Evolutionary conservation across 2,888 invertebrate genomes (phyloP).

Genomic region (Agrilus cyanescens): DNA sequence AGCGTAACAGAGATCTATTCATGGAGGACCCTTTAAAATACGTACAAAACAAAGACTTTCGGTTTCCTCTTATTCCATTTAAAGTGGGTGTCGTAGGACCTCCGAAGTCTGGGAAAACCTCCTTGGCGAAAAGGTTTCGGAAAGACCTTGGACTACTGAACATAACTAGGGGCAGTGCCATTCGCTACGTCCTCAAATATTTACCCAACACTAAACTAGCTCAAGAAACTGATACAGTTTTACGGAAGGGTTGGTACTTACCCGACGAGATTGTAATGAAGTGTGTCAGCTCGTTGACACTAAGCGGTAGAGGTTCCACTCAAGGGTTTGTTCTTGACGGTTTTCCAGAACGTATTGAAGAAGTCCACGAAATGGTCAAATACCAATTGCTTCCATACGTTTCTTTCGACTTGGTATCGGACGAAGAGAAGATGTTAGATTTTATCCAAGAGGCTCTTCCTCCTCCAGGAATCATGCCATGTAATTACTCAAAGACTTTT

Average conservation of each 20-base stretch:
- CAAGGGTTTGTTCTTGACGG: slow-evolving; percentile 54
- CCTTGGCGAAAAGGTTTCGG: slow-evolving; percentile 42
- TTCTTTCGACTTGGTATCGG: slow-evolving; percentile 41
- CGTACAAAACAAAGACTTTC: slow-evolving; percentile 33
- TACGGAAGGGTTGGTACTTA: slow-evolving; percentile 37
- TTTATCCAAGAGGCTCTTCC: slow-evolving; percentile 29
- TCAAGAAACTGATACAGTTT: slow-evolving; percentile 30
- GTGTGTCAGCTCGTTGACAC: slow-evolving; percentile 41
- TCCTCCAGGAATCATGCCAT: slow-evolving; percentile 9
- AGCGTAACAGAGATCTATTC: slow-evolving; percentile 40
- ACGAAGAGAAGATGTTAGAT: slow-evolving; percentile 30
- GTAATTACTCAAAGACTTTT: slow-evolving; percentile 19
- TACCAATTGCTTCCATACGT: slow-evolving; percentile 45
- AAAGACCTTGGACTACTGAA: slow-evolving; percentile 42
- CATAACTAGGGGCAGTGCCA: slow-evolving; percentile 42
- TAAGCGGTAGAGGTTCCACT: slow-evolving; percentile 38
- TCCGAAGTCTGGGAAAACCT: slow-evolving; percentile 50
- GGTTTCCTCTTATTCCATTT: slow-evolving; percentile 40
- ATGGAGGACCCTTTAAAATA: slow-evolving; percentile 46
- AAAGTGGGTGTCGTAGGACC: slow-evolving; percentile 47
- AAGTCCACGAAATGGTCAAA: slow-evolving; percentile 39
- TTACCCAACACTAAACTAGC: slow-evolving; percentile 43
- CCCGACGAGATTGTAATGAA: slow-evolving; percentile 37
- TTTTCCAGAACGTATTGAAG: slow-evolving; percentile 42
- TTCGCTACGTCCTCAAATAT: slow-evolving; percentile 39